Evolutionary conservation across 2,797 vertebrate species (phyloP), one percentile per base, ranked within the genome.

Genomic region (Oryzias sinensis): DNA sequence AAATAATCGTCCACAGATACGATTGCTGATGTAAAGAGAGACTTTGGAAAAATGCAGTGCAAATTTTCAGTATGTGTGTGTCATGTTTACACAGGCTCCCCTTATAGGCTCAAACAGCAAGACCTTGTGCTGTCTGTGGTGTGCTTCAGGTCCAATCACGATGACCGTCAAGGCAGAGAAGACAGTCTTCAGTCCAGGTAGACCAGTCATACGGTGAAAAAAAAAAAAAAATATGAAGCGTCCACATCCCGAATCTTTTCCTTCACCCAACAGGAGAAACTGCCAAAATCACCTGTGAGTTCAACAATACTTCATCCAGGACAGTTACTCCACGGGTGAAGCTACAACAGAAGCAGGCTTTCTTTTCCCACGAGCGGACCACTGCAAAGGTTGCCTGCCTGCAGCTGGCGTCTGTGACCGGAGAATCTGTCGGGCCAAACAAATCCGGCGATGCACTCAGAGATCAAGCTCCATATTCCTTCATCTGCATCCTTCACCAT

Each of bases 151-250:
- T 33, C 70, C 55, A 0, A 17, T 91, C 62, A 15, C 57, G 25
- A 16, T 88, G 58, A 75, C 33, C 6, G 82, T 40, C 40, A 59
- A 45, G 1, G 0, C 55, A 24, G 81, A 73, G n/a, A 85, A 62
- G 54, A 81, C 80, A 70, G 77, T 64, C 29, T 90, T 84, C 40
- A 4, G 8, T 16, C 76, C 70, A 20, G 87, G 83, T 86, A 69
- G 18, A 15, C 42, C 29, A 20, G 17, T 49, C 18, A n/a, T 4
- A 41, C 15, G 1, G 54, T 53, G 18, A n/a, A n/a, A n/a, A n/a
- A n/a, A n/a, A n/a, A n/a, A n/a, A 4, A 56, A n/a, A 27, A 17
- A 4, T 4, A n/a, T 33, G 16, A 15, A 50, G 15, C 27, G 16
- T n/a, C 17, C 16, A 44, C n/a, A 4, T 45, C n/a, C 3, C 11